Evolutionary conservation across 2,113 vertebrate species (phyloP), one percentile per base, ranked within the genome.

Genomic region (Pimephales promelas): DNA sequence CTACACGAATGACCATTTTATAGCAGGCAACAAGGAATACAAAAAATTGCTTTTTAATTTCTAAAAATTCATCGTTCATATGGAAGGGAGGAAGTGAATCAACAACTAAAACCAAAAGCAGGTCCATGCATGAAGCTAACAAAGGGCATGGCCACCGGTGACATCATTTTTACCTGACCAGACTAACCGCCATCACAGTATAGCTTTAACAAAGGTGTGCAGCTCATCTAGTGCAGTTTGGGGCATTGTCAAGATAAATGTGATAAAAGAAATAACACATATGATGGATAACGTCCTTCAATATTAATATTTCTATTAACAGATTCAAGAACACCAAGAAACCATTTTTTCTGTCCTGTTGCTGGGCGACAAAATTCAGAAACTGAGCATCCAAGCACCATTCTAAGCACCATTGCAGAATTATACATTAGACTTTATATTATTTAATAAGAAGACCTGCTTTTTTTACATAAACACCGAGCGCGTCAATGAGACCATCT

Each of bases 341-440:
- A 40, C 14, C 40, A 61, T 28, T 73, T 59, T 61, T 59, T 18
- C 20, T 49, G 40, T 64, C 56, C 68, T 87, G 84, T 87, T 87
- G 84, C 84, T 89, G 82, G 81, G 82, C 74, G 66, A 59, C 79
- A 54, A 72, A 87, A 59, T 62, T 82, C 71, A 83, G 62, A 84
- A 84, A 86, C 18, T 45, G 72, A 74, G 66, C 77, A 62, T 68
- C 49, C 49, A 79, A 73, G 2, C 10, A 70, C 34, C 24, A n/a
- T 31, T 49, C 28, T 18, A 57, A 16, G 2, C 66, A 72, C 31
- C 34, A 70, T 11, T 54, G 66, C 10, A 82, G 64, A 71, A 54
- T 10, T 70, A n/a, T n/a, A 36, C 14, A 34, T 43, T 61, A 20
- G 49, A 68, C 28, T n/a, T 36, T 22, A 57, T 36, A 24, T 34